Evolutionary conservation across 2,113 vertebrate species (phyloP).

Genomic region (Charina bottae): DNA sequence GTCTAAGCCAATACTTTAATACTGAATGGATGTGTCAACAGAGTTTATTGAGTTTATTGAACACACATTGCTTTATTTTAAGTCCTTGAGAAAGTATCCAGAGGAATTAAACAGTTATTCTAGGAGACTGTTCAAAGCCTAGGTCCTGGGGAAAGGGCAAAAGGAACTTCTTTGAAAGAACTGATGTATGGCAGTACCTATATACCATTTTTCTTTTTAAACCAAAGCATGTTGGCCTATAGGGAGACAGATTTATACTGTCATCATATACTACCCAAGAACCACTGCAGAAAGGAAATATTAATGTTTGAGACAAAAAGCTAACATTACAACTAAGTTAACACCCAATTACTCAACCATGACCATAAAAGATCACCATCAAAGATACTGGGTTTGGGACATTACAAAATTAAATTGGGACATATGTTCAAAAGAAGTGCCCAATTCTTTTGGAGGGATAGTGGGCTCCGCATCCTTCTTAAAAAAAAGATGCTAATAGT

Average conservation of each 20-base stretch:
- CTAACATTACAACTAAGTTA: not conserved
- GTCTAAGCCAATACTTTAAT: not conserved
- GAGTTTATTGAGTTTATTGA: not conserved
- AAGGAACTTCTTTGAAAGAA: not conserved
- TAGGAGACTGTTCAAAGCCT: not conserved
- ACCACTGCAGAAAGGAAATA: not conserved
- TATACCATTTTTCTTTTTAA: not conserved
- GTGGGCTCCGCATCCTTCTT: not conserved
- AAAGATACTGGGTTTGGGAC: not conserved
- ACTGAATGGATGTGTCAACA: not conserved
- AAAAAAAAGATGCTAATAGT: not conserved
- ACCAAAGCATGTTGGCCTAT: not conserved
- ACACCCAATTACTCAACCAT: not conserved
- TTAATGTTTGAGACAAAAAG: not conserved
- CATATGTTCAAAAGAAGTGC: not conserved
- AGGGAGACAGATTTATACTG: not conserved
- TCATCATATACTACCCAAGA: not conserved
- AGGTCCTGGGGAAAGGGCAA: not conserved
- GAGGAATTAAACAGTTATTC: not conserved
- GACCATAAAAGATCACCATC: not conserved
- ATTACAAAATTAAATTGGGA: not conserved
- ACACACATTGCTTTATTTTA: not conserved
- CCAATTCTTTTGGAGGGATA: not conserved
- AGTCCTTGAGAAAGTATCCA: not conserved
- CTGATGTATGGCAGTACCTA: not conserved